Conservation (phyloP, 2,113 vertebrate species). For the Vimba vimba region DNA sequence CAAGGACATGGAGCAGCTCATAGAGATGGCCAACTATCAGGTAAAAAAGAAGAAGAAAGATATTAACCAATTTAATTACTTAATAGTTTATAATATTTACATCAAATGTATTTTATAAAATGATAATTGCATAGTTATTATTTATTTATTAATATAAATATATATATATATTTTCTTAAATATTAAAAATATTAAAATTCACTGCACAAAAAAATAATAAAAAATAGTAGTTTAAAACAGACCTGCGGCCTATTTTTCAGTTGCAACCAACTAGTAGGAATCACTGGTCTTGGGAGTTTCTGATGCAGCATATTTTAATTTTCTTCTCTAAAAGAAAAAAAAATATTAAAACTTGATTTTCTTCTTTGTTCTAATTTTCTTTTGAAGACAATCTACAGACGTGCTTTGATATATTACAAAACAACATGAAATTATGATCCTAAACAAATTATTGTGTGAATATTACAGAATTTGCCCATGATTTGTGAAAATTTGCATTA, state of each 20-base stretch:
- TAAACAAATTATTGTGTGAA: no score
- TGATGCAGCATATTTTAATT: no score
- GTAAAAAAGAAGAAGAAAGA: constrained; percentile 51
- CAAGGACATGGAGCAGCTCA: constrained; percentile 85
- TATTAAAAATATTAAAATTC: background rate
- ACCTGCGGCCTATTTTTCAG: background rate
- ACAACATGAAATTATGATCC: background rate
- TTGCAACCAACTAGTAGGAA: background rate
- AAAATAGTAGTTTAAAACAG: background rate
- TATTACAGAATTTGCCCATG: no score
- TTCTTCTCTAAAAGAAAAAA: no score
- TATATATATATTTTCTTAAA: background rate
- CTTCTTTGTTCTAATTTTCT: no score
- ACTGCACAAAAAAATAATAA: no score
- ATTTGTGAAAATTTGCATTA: no score
- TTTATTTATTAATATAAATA: background rate
- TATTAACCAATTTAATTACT: background rate
- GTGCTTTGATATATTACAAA: background rate
- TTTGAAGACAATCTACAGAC: no score
- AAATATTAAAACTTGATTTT: no score
- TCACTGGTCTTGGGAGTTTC: background rate
- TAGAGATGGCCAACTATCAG: constrained; percentile 86
- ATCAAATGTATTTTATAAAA: background rate
- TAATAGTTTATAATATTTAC: background rate
- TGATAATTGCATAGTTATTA: background rate